phyloP scores from a whole-genome alignment of 1,140 invertebrate species.

The Panonychus citri region DNA sequence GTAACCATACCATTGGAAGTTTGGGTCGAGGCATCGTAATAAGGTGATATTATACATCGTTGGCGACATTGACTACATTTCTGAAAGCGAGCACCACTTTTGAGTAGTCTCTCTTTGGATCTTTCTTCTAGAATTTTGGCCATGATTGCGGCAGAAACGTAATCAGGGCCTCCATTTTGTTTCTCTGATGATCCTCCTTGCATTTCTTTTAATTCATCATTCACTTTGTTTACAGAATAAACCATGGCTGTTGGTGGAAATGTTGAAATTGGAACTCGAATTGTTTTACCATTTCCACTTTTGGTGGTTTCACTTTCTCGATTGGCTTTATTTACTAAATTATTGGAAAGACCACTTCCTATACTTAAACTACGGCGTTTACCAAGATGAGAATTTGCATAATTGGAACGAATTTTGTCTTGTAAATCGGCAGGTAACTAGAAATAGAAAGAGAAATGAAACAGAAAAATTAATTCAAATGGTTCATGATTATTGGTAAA shows the following conservation, averaged over 20 bases:
- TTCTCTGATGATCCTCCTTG: slow-evolving; percentile 16
- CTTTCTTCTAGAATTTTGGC: slow-evolving; percentile 71
- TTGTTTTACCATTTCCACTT: slow-evolving; percentile 29
- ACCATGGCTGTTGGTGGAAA: slow-evolving; percentile 72
- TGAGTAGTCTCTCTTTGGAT: slow-evolving; percentile 35
- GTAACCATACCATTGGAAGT: slow-evolving; percentile 2
- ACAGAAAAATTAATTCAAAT: not conserved
- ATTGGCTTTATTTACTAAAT: not conserved
- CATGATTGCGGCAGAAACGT: slow-evolving; percentile 73
- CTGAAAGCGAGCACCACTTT: slow-evolving; percentile 22
- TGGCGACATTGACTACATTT: slow-evolving; percentile 18
- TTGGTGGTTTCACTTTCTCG: not conserved
- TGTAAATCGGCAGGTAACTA: not conserved
- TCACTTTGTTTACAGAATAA: slow-evolving; percentile 40
- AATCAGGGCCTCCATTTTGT: slow-evolving; percentile 30
- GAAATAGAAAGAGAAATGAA: not conserved
- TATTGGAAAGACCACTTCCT: not conserved
- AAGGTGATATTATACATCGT: slow-evolving; percentile 1
- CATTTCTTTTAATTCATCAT: slow-evolving; percentile 15
- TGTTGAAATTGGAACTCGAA: slow-evolving; percentile 53
- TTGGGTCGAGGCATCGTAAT: slow-evolving; percentile 12
- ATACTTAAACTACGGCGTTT: not conserved
- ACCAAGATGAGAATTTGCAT: not conserved
- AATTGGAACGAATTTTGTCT: not conserved
- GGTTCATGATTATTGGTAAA: too few relatives aligned